Evolutionary conservation across 2,113 vertebrate species (phyloP).

Genomic region (Triplophysa siluroides): DNA sequence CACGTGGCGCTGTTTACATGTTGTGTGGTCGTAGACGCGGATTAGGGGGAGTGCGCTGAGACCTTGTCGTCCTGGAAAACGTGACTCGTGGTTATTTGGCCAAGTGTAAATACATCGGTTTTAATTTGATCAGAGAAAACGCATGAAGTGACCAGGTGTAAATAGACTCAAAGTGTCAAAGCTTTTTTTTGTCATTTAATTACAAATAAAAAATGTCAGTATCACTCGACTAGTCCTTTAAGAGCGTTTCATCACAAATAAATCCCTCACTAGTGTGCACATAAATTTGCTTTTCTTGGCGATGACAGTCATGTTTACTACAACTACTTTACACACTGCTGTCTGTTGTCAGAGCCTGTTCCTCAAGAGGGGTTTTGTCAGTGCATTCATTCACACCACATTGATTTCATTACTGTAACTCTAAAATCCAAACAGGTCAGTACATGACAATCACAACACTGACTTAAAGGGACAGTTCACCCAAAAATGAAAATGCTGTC

Average conservation of each 20-base stretch:
- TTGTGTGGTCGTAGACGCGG: too few relatives aligned
- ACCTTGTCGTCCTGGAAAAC: too few relatives aligned
- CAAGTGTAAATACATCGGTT: too few relatives aligned
- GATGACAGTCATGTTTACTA: background rate
- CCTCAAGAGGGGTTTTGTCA: background rate
- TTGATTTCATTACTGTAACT: background rate
- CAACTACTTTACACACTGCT: constrained; percentile 1
- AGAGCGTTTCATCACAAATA: background rate
- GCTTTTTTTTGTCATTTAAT: too few relatives aligned
- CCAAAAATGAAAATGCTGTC: too few relatives aligned
- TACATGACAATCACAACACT: background rate
- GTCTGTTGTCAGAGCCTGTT: constrained; percentile 6
- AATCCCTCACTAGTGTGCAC: background rate
- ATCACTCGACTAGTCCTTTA: too few relatives aligned
- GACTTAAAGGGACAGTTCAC: background rate
- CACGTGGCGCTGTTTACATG: too few relatives aligned
- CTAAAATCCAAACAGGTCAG: background rate
- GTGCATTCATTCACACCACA: background rate
- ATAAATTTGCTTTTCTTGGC: background rate
- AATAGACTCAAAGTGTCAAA: background rate
- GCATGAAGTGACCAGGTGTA: too few relatives aligned
- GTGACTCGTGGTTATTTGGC: too few relatives aligned
- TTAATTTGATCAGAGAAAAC: too few relatives aligned
- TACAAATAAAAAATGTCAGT: too few relatives aligned
- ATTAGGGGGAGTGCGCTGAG: too few relatives aligned